Evolutionary conservation across 92 coral and sea anemone species (phyloP).

Genomic region (Palythoa heliodiscus): DNA sequence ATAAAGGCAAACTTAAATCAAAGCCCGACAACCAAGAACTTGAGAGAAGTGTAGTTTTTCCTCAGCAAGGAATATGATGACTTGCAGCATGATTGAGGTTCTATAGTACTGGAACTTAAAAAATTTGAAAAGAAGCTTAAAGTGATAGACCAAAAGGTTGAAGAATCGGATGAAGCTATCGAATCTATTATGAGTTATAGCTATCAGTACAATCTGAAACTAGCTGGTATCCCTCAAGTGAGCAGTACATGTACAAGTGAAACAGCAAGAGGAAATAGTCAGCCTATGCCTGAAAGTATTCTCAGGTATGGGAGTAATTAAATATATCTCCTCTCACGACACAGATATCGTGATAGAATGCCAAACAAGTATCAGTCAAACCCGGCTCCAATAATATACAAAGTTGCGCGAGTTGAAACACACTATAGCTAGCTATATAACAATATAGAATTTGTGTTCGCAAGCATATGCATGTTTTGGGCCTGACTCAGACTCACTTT

Average conservation of each 20-base stretch:
- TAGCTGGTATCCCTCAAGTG: not conserved
- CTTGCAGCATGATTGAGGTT: constrained; percentile 11
- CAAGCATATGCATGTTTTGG: no score
- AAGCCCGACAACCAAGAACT: constrained; percentile 23
- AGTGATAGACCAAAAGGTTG: not conserved
- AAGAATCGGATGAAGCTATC: not conserved
- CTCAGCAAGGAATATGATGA: not conserved
- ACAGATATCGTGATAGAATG: constrained; percentile 32
- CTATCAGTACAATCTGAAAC: no score
- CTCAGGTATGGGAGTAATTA: constrained; percentile 32
- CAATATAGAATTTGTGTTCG: no score
- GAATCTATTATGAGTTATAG: not conserved
- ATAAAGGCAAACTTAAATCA: constrained; percentile 15
- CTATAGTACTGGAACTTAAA: not conserved
- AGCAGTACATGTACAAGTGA: constrained; percentile 13
- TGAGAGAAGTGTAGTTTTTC: not conserved
- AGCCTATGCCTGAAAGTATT: constrained; percentile 21
- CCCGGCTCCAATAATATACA: constrained; percentile 34
- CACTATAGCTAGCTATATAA: no score
- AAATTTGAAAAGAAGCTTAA: not conserved
- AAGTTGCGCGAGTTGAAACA: constrained; percentile 10
- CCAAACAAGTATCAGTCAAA: not conserved
- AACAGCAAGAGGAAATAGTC: constrained; percentile 28
- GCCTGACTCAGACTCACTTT: no score
- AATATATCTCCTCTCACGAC: constrained; percentile 12